phyloP scores from a whole-genome alignment of 1,140 invertebrate species.

The Gryllus bimaculatus region DNA sequence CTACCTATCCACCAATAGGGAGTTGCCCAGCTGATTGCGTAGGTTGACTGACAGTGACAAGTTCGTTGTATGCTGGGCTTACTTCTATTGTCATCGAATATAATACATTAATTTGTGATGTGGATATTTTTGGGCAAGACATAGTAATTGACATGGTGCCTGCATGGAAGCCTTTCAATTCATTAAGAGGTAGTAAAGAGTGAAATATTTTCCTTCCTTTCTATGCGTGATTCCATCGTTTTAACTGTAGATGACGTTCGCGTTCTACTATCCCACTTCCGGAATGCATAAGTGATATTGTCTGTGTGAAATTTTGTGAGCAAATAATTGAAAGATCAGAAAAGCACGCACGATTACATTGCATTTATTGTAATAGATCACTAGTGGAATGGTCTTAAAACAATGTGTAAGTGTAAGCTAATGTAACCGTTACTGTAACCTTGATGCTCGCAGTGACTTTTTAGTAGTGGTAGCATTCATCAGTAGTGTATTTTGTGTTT shows the following conservation, averaged over 20 bases:
- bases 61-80: no score
- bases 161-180: no score
- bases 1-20: not conserved
- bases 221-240: not conserved
- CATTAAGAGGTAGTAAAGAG: not conserved
- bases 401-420: not conserved
- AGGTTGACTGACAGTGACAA: not conserved
- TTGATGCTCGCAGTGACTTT: not conserved
- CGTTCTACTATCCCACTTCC: constrained; percentile 9
- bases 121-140: no score
- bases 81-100: no score
- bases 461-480: not conserved
- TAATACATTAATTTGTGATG: no score
- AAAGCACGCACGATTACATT: not conserved
- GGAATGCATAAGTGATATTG: not conserved
- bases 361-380: not conserved
- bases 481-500: not conserved
- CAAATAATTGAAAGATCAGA: not conserved
- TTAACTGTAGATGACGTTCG: constrained; percentile 2
- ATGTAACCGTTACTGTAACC: not conserved
- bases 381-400: not conserved
- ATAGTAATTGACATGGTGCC: no score
- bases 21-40: constrained; percentile 4
- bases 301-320: not conserved
- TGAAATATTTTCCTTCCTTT: not conserved